A percentile compares a stretch with the other conserved stretches of the same genome.
These are phyloP conservation scores for Caenorhabditis brenneri DNA, from an alignment of 1,140 invertebrate genomes.

Conservation along the genomic window DNA sequence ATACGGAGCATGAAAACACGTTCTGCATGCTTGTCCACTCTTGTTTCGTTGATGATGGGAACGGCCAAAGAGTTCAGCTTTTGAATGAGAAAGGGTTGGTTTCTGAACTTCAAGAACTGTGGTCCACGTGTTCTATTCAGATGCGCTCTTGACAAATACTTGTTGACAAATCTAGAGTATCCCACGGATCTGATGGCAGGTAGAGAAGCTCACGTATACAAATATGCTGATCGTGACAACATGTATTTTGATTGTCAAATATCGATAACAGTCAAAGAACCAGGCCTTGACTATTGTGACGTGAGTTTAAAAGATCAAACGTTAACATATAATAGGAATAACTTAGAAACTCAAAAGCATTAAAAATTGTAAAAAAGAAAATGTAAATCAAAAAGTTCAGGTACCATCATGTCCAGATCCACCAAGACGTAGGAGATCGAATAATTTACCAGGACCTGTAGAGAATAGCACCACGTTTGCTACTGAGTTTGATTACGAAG, in stretches of 20 bases:
- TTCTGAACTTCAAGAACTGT: neutral
- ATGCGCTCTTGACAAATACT: slow-evolving; percentile 68
- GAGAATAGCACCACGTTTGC: neutral
- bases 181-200: slow-evolving; percentile 68
- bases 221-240: slow-evolving; percentile 66
- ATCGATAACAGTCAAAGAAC: slow-evolving; percentile 66
- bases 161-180: slow-evolving; percentile 68
- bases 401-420: slow-evolving; percentile 70
- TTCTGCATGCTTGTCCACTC: slow-evolving; percentile 70
- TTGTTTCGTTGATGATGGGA: slow-evolving; percentile 68
- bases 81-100: slow-evolving; percentile 66
- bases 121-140: slow-evolving; percentile 53
- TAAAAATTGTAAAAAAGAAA: neutral
- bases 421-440: slow-evolving; percentile 58
- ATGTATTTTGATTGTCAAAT: slow-evolving; percentile 71
- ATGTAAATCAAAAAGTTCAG: slow-evolving; percentile 44
- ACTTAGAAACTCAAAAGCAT: neutral
- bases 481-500: neutral
- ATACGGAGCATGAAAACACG: slow-evolving; percentile 64
- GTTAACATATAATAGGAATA: neutral
- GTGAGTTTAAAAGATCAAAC: slow-evolving; percentile 50
- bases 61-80: slow-evolving; percentile 66
- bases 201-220: slow-evolving; percentile 70
- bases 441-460: neutral
- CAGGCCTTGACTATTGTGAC: slow-evolving; percentile 62